Conservation (phyloP, 1,140 invertebrate species). For the Zophobas morio region DNA sequence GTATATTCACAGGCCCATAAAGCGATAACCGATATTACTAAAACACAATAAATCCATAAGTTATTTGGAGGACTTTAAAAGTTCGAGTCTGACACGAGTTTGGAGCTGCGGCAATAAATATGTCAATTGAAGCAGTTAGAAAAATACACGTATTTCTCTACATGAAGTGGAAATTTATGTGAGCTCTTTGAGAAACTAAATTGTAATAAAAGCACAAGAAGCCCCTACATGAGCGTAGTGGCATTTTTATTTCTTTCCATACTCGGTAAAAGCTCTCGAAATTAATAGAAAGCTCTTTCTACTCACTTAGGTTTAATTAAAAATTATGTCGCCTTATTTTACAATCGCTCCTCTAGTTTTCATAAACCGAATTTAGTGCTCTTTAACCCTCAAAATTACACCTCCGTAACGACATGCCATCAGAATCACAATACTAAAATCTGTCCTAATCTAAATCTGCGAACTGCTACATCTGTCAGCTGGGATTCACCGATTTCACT, state of each 20-base stretch:
- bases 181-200: conserved; percentile 29
- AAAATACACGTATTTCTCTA: conserved; percentile 42
- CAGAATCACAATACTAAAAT: conserved; percentile 24
- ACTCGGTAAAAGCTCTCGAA: conserved; percentile 20
- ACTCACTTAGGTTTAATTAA: neutral
- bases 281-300: conserved; percentile 8
- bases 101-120: conserved; percentile 35
- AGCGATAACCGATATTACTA: conserved; percentile 1
- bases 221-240: conserved; percentile 26
- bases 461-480: conserved; percentile 21
- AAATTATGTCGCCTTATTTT: neutral
- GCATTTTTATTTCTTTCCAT: conserved; percentile 29
- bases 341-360: neutral
- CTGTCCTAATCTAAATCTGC: conserved; percentile 40
- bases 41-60: conserved; percentile 37
- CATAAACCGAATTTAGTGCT: conserved; percentile 1
- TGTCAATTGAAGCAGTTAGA: conserved; percentile 42
- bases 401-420: conserved; percentile 27
- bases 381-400: conserved; percentile 31
- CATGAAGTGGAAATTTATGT: conserved; percentile 43
- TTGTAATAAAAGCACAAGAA: conserved; percentile 37
- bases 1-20: neutral
- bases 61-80: conserved; percentile 23
- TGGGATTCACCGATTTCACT: neutral
- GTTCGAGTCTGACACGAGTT: conserved; percentile 2